Conservation (phyloP, 2,888 invertebrate species). For the Trimorus sp. region DNA sequence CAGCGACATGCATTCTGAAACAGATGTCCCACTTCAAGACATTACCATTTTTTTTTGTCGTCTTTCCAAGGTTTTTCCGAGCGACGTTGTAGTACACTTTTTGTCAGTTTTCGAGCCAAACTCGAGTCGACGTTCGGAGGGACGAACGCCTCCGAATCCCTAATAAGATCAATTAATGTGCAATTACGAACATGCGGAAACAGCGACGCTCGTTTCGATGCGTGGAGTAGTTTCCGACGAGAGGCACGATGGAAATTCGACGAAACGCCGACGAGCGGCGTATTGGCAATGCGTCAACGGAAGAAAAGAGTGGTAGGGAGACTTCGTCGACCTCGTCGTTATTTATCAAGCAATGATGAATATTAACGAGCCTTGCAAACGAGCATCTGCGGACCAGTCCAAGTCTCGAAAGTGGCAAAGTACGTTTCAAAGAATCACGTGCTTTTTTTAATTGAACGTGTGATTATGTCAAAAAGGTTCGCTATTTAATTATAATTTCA, state of each 20-base stretch:
- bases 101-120: too few relatives aligned
- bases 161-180: conserved; percentile 25
- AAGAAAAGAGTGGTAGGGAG: conserved; percentile 58
- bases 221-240: conserved; percentile 28
- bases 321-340: conserved; percentile 56
- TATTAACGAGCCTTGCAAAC: conserved; percentile 66
- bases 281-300: conserved; percentile 61
- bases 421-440: conserved; percentile 19
- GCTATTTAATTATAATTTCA: too few relatives aligned
- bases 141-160: background rate
- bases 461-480: too few relatives aligned
- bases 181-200: conserved; percentile 34
- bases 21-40: too few relatives aligned
- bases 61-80: too few relatives aligned
- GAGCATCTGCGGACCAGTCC: conserved; percentile 51
- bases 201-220: conserved; percentile 26
- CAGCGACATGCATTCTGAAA: too few relatives aligned
- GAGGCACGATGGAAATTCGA: conserved; percentile 41
- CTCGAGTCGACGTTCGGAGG: too few relatives aligned
- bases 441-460: too few relatives aligned
- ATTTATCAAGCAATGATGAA: conserved; percentile 65
- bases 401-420: conserved; percentile 24
- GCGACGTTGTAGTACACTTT: too few relatives aligned
- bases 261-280: conserved; percentile 29
- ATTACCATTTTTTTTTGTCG: too few relatives aligned